phyloP scores from a whole-genome alignment of 2,888 invertebrate genomes.

The Tuberolachnus salignus region DNA sequence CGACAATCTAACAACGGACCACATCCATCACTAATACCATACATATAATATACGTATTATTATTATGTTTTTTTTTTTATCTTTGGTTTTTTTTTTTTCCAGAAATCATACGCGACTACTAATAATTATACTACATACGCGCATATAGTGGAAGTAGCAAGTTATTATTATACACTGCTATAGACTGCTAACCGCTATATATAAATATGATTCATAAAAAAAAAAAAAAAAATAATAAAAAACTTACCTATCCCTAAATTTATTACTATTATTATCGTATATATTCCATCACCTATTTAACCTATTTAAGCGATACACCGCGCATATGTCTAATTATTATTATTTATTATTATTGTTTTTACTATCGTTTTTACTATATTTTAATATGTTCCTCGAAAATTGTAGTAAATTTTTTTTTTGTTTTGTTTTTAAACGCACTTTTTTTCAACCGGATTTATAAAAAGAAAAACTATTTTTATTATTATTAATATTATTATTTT shows the following conservation, averaged over 20 bases:
- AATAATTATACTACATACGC: constrained; percentile 15
- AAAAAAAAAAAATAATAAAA: too few species aligned
- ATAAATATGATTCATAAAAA: too few species aligned
- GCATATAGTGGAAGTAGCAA: constrained; percentile 32
- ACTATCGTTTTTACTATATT: not conserved
- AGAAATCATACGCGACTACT: constrained; percentile 33
- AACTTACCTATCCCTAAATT: not conserved
- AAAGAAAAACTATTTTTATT: not conserved
- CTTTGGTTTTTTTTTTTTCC: constrained; percentile 18
- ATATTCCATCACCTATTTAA: too few species aligned
- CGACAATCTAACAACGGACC: too few species aligned
- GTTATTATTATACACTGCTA: constrained; percentile 12
- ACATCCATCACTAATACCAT: too few species aligned
- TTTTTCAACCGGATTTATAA: not conserved
- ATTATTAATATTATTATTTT: constrained; percentile 1
- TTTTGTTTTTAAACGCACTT: not conserved
- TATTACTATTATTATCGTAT: too few species aligned
- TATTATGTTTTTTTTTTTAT: not conserved
- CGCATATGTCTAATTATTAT: not conserved
- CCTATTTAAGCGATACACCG: constrained; percentile 20
- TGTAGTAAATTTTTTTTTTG: constrained; percentile 16
- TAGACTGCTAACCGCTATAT: constrained; percentile 35
- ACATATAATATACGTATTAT: too few species aligned
- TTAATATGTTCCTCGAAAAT: constrained; percentile 13
- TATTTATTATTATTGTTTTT: not conserved